phyloP scores from a whole-genome alignment of 2,888 invertebrate species.

The Netelia melanura region DNA sequence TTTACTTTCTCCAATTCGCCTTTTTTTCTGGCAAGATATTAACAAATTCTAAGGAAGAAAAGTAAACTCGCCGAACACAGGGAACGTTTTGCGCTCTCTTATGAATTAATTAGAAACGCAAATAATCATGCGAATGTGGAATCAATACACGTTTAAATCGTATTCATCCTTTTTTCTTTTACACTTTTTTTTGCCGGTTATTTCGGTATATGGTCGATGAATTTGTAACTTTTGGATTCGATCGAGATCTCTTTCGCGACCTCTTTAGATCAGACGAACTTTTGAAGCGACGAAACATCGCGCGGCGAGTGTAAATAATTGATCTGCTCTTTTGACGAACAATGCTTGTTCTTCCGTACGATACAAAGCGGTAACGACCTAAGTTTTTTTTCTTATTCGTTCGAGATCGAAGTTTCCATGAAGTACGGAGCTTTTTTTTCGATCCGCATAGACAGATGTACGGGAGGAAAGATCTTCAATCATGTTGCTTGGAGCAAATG shows the following conservation, averaged over 20 bases:
- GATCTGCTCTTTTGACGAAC: slow-evolving; percentile 25
- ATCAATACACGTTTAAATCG: neutral
- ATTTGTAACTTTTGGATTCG: neutral
- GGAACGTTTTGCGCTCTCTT: neutral
- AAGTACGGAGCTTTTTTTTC: neutral
- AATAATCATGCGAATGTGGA: neutral
- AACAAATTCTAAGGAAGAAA: slow-evolving; percentile 7
- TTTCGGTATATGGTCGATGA: neutral
- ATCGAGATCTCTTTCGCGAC: neutral
- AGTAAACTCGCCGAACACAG: neutral
- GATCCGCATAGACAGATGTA: neutral
- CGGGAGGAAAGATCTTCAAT: slow-evolving; percentile 28
- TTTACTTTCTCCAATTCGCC: neutral
- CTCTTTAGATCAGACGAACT: neutral
- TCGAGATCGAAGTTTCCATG: neutral
- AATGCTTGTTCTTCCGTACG: slow-evolving; percentile 17
- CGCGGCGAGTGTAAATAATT: slow-evolving; percentile 52
- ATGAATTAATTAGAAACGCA: neutral
- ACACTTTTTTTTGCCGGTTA: neutral
- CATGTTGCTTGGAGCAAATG: slow-evolving; percentile 16
- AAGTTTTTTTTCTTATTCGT: slow-evolving; percentile 13
- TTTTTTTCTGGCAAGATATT: neutral
- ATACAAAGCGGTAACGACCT: slow-evolving; percentile 4
- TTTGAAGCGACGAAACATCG: neutral
- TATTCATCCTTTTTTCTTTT: neutral